Evolutionary conservation across 2,888 invertebrate genomes (phyloP).

Genomic region (Thereva nobilitata): DNA sequence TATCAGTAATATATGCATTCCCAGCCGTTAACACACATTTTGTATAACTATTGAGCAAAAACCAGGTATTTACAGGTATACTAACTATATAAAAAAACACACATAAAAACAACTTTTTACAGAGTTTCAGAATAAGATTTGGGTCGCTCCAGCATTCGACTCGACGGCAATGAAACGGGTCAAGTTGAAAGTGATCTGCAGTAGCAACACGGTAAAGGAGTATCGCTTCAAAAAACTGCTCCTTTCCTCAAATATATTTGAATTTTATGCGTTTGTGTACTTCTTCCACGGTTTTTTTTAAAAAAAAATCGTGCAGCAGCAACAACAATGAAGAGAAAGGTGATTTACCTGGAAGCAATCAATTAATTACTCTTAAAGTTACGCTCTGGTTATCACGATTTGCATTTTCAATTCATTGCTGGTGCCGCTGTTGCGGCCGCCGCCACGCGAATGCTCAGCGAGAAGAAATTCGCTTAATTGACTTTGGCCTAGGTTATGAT

Average conservation of each 20-base stretch:
- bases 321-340: no score
- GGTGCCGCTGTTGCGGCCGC: no score
- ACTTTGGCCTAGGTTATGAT: conserved; percentile 25
- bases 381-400: not conserved
- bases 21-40: no score
- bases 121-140: not conserved
- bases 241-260: not conserved
- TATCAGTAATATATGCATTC: no score
- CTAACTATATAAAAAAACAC: no score
- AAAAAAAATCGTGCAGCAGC: no score
- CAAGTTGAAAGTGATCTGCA: conserved; percentile 19
- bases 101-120: no score
- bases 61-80: no score
- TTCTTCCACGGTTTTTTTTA: not conserved
- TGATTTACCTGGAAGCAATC: no score
- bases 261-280: conserved; percentile 4
- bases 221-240: not conserved
- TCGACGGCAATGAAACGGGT: conserved; percentile 20
- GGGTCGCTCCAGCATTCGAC: conserved; percentile 11
- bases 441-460: no score
- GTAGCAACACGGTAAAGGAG: not conserved
- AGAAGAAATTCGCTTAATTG: not conserved
- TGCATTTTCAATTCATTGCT: conserved; percentile 12
- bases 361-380: no score
- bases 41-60: no score